Evolutionary conservation across 2,797 vertebrate genomes (phyloP), one percentile per base, ranked within the genome.

Genomic region (Lycodopsis pacificus): DNA sequence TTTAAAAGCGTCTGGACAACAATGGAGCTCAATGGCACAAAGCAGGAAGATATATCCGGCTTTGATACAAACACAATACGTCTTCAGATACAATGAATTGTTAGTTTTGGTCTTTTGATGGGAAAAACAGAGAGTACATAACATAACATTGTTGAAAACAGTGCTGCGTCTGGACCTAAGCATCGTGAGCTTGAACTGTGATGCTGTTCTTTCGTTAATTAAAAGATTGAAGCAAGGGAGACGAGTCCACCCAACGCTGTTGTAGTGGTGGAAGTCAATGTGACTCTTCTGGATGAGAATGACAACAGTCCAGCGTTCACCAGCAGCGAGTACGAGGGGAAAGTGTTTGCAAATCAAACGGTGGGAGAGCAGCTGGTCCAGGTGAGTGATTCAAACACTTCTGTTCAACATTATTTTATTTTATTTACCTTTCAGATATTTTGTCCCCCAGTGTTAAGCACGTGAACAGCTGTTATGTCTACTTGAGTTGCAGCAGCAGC

Each of bases 291-390:
- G 22, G 96, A 96, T 69, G 94, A 94, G 78, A 96, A 96, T 14
- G 96, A 96, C 86, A 96, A 95, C 92, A 94, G 73, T 69, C 96
- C 95, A 8, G 9, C n/a, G 19, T 96, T 96, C 64, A 85, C 27
- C 80, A 77, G 34, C 1, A 34, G 44, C 0, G 54, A 9, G 4
- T 96, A 96, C 0, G 83, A 92, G 51, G 88, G 65, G 2, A 83
- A 90, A 2, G 87, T 96, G 80, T 93, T 88, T 69, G 54, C 2
- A 63, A 90, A 95, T 75, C 95, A 96, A 82, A 94, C 89, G 15
- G 85, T 30, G 70, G 96, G 93, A 65, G 94, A 94, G 91, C 1
- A 49, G 59, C 46, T 96, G 81, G 86, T 94, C 56, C 92, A 95
- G 95, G 96, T 96, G 83, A 85, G 54, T 4, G 30, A 34, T 38